phyloP scores from a whole-genome alignment of 2,888 invertebrate species.

The Cylindroiulus punctatus region DNA sequence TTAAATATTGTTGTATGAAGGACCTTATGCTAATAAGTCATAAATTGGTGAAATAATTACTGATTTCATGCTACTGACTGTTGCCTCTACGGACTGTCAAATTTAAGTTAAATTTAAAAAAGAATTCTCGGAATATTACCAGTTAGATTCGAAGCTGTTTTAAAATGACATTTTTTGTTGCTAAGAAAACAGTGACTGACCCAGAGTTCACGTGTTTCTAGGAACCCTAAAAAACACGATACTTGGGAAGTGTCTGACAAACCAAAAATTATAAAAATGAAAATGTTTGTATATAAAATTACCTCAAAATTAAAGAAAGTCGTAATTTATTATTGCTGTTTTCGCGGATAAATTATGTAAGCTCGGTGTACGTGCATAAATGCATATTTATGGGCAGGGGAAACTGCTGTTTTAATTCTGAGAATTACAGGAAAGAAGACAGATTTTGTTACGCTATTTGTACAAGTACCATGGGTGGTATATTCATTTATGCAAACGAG shows the following conservation, averaged over 20 bases:
- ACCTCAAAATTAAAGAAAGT: not conserved
- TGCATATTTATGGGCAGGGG: slow-evolving; percentile 9
- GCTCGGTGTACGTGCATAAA: not conserved
- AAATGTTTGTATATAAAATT: not conserved
- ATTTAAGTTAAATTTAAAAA: not conserved
- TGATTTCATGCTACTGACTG: not conserved
- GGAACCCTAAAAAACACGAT: not conserved
- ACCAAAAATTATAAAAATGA: not conserved
- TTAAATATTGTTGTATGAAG: not conserved
- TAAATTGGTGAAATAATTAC: not conserved
- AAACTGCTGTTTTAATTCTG: not conserved
- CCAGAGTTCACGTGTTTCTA: not conserved
- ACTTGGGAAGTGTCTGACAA: not conserved
- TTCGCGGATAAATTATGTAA: not conserved
- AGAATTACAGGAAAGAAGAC: not conserved
- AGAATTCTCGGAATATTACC: not conserved
- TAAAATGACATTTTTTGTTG: not conserved
- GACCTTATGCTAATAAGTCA: not conserved
- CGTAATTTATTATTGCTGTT: not conserved
- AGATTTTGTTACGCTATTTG: not conserved
- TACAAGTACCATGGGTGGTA: too few species aligned
- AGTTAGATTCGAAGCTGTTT: not conserved
- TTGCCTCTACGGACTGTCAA: not conserved
- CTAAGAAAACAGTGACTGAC: not conserved
- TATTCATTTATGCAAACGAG: too few species aligned